Conservation (phyloP, 2,797 vertebrate species). For the Amblyraja radiata region DNA sequence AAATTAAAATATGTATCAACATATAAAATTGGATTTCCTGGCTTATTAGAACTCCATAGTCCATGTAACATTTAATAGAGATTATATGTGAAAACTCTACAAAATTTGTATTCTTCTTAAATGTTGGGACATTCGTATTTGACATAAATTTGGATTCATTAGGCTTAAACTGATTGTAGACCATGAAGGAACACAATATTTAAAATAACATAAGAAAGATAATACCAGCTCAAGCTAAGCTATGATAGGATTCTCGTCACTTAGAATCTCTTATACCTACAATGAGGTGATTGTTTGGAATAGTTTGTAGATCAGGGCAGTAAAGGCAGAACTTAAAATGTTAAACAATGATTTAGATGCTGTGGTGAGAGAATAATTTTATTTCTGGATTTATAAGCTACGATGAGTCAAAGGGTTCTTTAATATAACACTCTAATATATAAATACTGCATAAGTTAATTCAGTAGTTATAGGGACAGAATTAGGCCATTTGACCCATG, state of each 20-base stretch:
- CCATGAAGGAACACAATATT: neutral
- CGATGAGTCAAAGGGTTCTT: neutral
- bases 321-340: neutral
- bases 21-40: too few species aligned
- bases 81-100: neutral
- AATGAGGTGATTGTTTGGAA: neutral
- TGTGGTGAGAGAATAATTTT: neutral
- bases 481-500: too few species aligned
- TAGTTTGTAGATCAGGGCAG: neutral
- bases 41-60: neutral
- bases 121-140: neutral
- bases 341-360: neutral
- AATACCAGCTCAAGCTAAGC: neutral
- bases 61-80: neutral
- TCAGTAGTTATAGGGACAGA: too few species aligned
- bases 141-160: neutral
- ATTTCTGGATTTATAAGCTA: neutral
- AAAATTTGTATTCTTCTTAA: neutral
- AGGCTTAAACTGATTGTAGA: neutral
- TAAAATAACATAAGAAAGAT: neutral
- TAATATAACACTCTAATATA: neutral
- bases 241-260: neutral
- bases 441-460: too few species aligned
- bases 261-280: neutral
- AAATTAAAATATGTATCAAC: neutral